Evolutionary conservation across 2,888 invertebrate genomes (phyloP).

Genomic region (Acanthopleura granulata): DNA sequence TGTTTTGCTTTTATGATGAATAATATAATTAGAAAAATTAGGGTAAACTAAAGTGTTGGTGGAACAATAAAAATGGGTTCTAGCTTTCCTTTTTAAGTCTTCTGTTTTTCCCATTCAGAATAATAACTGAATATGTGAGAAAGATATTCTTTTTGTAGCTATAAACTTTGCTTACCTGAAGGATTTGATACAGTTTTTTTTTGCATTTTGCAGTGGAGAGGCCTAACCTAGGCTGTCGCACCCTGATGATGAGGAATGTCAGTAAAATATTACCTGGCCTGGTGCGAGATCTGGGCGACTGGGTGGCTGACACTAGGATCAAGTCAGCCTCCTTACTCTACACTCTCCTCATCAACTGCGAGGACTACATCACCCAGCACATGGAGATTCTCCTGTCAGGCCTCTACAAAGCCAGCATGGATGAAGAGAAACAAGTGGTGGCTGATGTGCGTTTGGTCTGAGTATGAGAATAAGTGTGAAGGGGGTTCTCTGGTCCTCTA

Average conservation of each 20-base stretch:
- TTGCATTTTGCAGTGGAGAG: constrained; percentile 74
- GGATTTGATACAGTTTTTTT: too few species aligned
- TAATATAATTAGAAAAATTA: too few species aligned
- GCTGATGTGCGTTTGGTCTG: constrained; percentile 66
- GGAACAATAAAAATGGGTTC: too few species aligned
- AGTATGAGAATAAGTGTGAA: too few species aligned
- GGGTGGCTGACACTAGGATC: constrained; percentile 80
- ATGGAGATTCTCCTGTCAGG: constrained; percentile 75
- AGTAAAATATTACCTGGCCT: constrained; percentile 80
- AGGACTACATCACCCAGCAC: constrained; percentile 79
- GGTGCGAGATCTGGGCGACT: constrained; percentile 80
- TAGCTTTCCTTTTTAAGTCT: too few species aligned
- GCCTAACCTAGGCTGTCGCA: constrained; percentile 90
- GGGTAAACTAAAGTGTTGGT: too few species aligned
- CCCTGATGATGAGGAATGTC: constrained; percentile 81
- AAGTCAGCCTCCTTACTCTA: constrained; percentile 83
- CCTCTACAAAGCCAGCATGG: constrained; percentile 77
- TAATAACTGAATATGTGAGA: too few species aligned
- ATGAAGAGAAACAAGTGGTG: constrained; percentile 77
- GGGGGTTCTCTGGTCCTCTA: too few species aligned
- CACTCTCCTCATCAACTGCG: constrained; percentile 80
- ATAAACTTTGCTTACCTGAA: too few species aligned
- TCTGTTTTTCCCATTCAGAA: too few species aligned
- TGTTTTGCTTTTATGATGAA: too few species aligned
- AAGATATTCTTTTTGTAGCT: too few species aligned